Percentiles rank a stretch among this genome's conserved stretches.
phyloP scores from a whole-genome alignment of 2,113 vertebrate species.

The Alouatta palliata region DNA sequence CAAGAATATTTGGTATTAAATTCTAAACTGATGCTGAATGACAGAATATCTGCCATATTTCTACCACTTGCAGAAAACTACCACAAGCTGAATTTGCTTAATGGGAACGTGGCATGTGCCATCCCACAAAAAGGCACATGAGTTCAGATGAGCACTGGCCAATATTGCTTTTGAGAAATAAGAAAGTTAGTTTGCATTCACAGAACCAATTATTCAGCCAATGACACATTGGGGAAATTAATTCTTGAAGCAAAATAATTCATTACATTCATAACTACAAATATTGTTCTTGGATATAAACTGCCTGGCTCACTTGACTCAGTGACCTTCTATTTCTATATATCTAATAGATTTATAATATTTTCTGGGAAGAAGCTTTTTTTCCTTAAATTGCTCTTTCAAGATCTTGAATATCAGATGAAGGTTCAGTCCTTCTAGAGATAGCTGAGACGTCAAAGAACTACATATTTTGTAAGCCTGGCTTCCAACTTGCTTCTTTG shows the following conservation, averaged over 20 bases:
- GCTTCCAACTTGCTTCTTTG: not conserved
- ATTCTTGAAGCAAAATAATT: constrained; percentile 61
- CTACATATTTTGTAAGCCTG: not conserved
- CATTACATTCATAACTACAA: constrained; percentile 62
- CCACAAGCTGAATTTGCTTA: constrained; percentile 30
- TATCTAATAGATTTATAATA: constrained; percentile 69
- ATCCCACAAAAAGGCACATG: not conserved
- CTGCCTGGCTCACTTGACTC: constrained; percentile 58
- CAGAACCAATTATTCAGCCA: constrained; percentile 24
- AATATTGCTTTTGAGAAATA: constrained; percentile 54
- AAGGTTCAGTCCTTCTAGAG: constrained; percentile 42
- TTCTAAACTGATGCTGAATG: constrained; percentile 56
- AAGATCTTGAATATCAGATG: constrained; percentile 60
- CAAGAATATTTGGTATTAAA: not conserved
- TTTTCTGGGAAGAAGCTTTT: constrained; percentile 33
- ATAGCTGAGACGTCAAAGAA: constrained; percentile 1
- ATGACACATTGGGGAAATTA: constrained; percentile 69
- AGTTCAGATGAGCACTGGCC: not conserved
- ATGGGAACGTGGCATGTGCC: not conserved
- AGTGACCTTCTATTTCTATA: constrained; percentile 61
- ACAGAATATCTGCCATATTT: not conserved
- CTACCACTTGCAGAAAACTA: constrained; percentile 3
- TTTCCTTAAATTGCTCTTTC: constrained; percentile 60
- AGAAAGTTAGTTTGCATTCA: constrained; percentile 49
- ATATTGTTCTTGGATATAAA: constrained; percentile 76